Evolutionary conservation across 2,113 vertebrate species (phyloP), one percentile per base, ranked within the genome.

Genomic region (Mus pahari): DNA sequence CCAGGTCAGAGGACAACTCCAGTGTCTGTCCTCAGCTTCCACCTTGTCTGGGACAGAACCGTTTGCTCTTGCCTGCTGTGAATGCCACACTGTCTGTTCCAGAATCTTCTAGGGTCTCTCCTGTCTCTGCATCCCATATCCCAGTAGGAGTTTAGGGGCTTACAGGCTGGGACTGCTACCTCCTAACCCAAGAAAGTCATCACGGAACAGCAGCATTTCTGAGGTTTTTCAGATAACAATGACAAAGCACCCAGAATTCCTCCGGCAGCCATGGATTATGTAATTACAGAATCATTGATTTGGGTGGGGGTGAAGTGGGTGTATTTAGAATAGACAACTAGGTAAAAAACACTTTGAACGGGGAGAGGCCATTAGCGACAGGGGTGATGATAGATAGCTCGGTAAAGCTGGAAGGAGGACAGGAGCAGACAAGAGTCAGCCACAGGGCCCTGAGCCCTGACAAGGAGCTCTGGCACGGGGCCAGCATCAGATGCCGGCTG

Each of bases 351-450:
- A 86, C 82, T 1, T 0, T 53, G 78, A 31, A 53, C 96, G 84
- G 10, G 13, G 45, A 79, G 90, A 97, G 95, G 89, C 92, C 95
- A 92, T 86, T 64, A 53, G 93, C 96, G 97, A 97, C 95, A 97
- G 89, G 73, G 55, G 68, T 58, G 6, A 78, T 97, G 97, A 97
- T 86, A 95, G 97, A 98, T 96, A 75, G 84, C 93, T 33, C 24
- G 60, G 75, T 55, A 90, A 95, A 78, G 92, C 62, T 58, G 60
- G 88, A 86, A 82, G 70, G 62, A 68, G 82, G 77, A 50, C 0
- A 28, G 45, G 84, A 92, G 94, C 0, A 36, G 95, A 75, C 36
- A 12, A 19, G 94, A 75, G 45, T 0, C 50, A 97, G 70, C 86
- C 97, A 96, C 93, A 96, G 94, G 96, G 92, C 50, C 26, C 0